These are phyloP conservation scores for Arvicanthis niloticus DNA, from an alignment of 2,113 vertebrate species.

Conservation along the genomic window DNA sequence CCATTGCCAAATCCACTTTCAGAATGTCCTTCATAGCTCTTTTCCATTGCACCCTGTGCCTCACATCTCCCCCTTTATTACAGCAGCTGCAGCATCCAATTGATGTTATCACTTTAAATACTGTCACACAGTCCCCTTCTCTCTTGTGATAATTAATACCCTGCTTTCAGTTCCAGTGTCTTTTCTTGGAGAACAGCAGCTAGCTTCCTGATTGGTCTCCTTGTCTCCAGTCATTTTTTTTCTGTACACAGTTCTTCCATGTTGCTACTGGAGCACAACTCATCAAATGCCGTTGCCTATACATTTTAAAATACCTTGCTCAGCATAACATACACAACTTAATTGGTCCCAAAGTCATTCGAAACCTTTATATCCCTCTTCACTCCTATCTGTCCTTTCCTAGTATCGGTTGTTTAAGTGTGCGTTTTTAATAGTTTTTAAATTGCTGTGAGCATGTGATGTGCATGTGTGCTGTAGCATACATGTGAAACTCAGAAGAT, in stretches of 20 bases:
- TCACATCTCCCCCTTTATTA: not conserved
- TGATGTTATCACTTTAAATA: conserved; percentile 51
- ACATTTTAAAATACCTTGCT: conserved; percentile 29
- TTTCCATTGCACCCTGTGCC: conserved; percentile 3
- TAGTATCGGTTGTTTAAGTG: conserved; percentile 27
- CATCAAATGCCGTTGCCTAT: not conserved
- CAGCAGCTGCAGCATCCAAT: conserved; percentile 16
- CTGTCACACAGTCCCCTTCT: conserved; percentile 48
- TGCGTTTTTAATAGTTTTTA: not conserved
- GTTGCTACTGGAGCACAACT: not conserved
- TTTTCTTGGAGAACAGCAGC: conserved; percentile 32
- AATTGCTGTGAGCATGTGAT: not conserved
- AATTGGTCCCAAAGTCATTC: conserved; percentile 24
- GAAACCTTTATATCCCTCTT: conserved; percentile 44
- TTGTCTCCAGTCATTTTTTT: conserved; percentile 18
- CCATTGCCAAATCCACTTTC: not conserved
- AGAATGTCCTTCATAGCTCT: not conserved
- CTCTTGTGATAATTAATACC: conserved; percentile 18
- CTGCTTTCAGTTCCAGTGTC: conserved; percentile 22
- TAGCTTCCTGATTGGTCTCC: conserved; percentile 52
- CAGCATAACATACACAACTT: not conserved
- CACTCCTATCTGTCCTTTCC: not conserved
- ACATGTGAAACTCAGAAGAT: not conserved
- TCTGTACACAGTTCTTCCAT: conserved; percentile 24
- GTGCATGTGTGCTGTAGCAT: not conserved